A percentile compares a stretch with the other conserved stretches of the same genome.
Conservation (phyloP, 2,888 invertebrate species). For the Reticulitermes lucifugus region DNA sequence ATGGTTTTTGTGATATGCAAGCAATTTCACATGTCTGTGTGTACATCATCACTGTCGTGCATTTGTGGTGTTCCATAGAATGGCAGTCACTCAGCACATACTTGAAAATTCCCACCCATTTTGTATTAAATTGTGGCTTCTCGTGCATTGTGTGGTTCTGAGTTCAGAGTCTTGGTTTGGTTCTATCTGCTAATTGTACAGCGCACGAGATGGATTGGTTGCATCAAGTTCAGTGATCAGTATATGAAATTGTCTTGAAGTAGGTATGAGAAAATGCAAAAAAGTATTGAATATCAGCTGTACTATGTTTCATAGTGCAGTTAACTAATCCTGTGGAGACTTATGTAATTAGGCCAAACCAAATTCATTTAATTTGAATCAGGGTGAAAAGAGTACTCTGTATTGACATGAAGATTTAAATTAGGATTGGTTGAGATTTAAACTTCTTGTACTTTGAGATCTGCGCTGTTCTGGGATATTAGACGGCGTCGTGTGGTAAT, state of each 20-base stretch:
- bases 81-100: background rate
- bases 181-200: background rate
- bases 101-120: background rate
- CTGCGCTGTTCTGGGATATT: too few relatives aligned
- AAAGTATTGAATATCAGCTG: too few relatives aligned
- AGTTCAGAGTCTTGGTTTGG: slow-evolving; percentile 2
- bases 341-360: too few relatives aligned
- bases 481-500: too few relatives aligned
- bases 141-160: background rate
- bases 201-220: too few relatives aligned
- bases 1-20: slow-evolving; percentile 9
- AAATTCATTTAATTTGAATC: background rate
- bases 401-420: background rate
- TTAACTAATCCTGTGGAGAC: too few relatives aligned
- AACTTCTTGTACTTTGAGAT: background rate
- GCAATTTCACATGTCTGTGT: slow-evolving; percentile 24
- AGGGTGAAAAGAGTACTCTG: background rate
- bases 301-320: too few relatives aligned
- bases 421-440: background rate
- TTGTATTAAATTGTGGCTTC: background rate
- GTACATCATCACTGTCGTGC: slow-evolving; percentile 6
- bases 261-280: too few relatives aligned
- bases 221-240: background rate
- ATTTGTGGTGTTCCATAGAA: background rate
- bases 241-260: background rate